Evolutionary conservation across 2,113 vertebrate genomes (phyloP), one percentile per base, ranked within the genome.

Genomic region (Otolemur garnettii): DNA sequence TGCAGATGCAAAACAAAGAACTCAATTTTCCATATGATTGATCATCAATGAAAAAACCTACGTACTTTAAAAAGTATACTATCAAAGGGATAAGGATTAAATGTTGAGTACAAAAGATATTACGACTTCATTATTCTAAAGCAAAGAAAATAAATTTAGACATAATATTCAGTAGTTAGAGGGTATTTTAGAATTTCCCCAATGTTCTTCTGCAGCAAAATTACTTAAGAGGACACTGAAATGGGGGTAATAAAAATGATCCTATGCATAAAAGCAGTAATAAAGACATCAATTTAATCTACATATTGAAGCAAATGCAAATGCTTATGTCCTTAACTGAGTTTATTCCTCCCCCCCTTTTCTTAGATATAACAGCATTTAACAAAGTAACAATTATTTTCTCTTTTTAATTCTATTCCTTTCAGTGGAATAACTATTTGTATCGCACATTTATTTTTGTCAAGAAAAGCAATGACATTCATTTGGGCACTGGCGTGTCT

Each of bases 11-110:
- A 69, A 88, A 86, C 53, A 91, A 88, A 78, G 50, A 92, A 86
- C 69, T 92, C 82, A 93, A 95, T 97, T 98, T 96, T 96, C 93
- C 91, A 83, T 91, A 95, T 87, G 94, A 95, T 87, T 97, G 92
- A 94, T 60, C 69, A 83, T 75, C 82, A 91, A 87, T 95, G 7
- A 92, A 90, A 96, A 96, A 64, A 12, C 9, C 9, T 72, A 95
- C 2, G 64, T 60, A 68, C 30, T 88, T 72, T 94, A 2, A 83
- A 1, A 96, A 96, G 45, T 50, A 50, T 83, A 71, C 42, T 87
- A 60, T 90, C 33, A 97, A 90, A 96, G 55, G 64, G 42, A 90
- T 91, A 94, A 93, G 45, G 60, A 92, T 66, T 64, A 95, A 95
- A 95, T 78, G 79, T 91, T 59, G 94, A 93, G 45, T 35, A 79